These are phyloP conservation scores for Polydesmus complanatus DNA, from an alignment of 2,888 invertebrate genomes.

Conservation along the genomic window DNA sequence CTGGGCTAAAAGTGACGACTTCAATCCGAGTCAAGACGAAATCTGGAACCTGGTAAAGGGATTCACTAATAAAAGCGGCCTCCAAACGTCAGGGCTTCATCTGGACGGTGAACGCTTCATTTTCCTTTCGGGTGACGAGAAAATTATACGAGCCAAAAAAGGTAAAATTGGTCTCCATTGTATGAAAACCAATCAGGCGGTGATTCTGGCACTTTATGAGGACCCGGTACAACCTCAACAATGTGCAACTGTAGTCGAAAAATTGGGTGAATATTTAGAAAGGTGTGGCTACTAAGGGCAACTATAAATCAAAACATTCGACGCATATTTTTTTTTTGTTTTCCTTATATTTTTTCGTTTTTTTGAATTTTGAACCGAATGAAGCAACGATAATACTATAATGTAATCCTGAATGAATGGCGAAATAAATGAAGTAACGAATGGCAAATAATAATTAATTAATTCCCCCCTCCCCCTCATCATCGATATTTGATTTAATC, in stretches of 20 bases:
- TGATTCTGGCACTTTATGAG: constrained; percentile 86
- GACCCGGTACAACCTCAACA: constrained; percentile 93
- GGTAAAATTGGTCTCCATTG: constrained; percentile 88
- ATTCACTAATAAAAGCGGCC: constrained; percentile 75
- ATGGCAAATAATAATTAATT: no score
- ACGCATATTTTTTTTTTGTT: no score
- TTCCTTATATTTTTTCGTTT: no score
- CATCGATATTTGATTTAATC: no score
- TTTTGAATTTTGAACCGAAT: no score
- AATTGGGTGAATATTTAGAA: constrained; percentile 93
- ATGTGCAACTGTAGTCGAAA: constrained; percentile 91
- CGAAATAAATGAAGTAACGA: not conserved
- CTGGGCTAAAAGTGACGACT: constrained; percentile 86
- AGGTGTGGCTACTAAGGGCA: constrained; percentile 86
- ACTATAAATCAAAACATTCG: no score
- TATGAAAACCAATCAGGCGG: constrained; percentile 91
- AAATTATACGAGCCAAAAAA: constrained; percentile 82
- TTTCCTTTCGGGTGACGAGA: constrained; percentile 86
- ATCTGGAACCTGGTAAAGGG: constrained; percentile 75
- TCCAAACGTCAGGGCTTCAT: constrained; percentile 80
- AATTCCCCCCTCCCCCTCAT: no score
- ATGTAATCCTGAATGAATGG: not conserved
- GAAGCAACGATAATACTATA: not conserved
- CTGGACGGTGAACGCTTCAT: constrained; percentile 84
- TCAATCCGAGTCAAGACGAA: constrained; percentile 89